A percentile compares a stretch with the other conserved stretches of the same genome.
Conservation (phyloP, 2,113 vertebrate genomes). For the Anhinga rufa region DNA sequence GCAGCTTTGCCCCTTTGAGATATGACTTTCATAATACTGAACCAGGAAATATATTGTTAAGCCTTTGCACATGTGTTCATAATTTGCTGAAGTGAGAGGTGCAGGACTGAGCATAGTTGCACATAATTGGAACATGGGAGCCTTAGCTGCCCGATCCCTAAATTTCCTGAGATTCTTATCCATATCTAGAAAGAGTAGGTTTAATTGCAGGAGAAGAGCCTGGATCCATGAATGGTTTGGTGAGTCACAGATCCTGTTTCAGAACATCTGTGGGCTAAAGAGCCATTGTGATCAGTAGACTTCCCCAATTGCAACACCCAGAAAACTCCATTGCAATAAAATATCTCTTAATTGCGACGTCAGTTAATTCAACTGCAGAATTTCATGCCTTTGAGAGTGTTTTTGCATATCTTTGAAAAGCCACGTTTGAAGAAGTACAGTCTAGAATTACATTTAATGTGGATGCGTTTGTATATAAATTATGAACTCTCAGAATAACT, state of each 20-base stretch:
- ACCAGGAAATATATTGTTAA: not conserved
- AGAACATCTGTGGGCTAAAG: not conserved
- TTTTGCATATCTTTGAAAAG: not conserved
- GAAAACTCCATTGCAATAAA: not conserved
- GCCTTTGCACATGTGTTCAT: not conserved
- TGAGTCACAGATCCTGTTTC: not conserved
- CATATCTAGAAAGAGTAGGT: not conserved
- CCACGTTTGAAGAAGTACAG: not conserved
- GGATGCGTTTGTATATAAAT: not conserved
- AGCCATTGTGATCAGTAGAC: not conserved
- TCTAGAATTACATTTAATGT: not conserved
- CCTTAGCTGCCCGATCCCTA: not conserved
- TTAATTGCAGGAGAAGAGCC: not conserved
- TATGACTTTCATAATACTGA: not conserved
- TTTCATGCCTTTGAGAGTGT: not conserved
- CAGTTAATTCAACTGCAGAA: not conserved
- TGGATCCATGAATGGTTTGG: not conserved
- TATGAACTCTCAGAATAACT: not conserved
- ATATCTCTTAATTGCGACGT: not conserved
- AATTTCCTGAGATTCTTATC: not conserved
- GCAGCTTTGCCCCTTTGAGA: not conserved
- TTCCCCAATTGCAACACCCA: not conserved
- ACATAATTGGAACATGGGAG: fast-evolving
- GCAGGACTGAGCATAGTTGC: not conserved
- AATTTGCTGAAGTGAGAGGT: not conserved